Base-by-base conservation (phyloP, 2,797 vertebrate genomes). In the Phrynocephalus vlangalii region DNA sequence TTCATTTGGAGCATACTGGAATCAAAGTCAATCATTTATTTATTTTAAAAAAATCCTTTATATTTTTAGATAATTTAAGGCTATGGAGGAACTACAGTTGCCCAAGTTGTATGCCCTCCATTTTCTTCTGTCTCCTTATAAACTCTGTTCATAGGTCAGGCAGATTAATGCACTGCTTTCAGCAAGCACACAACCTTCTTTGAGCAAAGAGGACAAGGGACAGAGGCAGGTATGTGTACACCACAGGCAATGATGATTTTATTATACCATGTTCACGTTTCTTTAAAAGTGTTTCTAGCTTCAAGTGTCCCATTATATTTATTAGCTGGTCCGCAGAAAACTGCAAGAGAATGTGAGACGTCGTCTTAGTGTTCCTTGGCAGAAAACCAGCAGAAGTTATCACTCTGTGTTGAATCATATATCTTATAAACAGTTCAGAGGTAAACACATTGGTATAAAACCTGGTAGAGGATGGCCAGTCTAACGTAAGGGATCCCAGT, bases 361-460 rank as follows among this genome's bases (percentile, higher is more conserved):
- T 67, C 68, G 71, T 56, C 50, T 68, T 18, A 24, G 28, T 6
- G 28, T 8, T 71, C 67, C 68, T 82, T 83, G 67, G 67, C 81
- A 70, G 44, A 70, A 72, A 83, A 30, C 28, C 82, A 83, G 44
- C n/a, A n/a, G 26, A n/a, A 71, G 48, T 72, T 72, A 52, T 48
- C 82, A 83, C 48, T 72, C 1, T 71, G 68, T 20, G 44, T 30
- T 24, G n/a, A 83, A 83, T 44, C 44, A n/a, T 30, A 30, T 71
- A 30, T n/a, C 44, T 52, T 72, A 48, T 48, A 83, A 68, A 82
- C 24, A 82, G 24, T 38, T 48, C 38, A 68, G 63, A 82, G 13
- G 80, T 67, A 71, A 83, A 72, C 82, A 71, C 33, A 22, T 24
- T 72, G 48, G 44, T 71, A 67, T 24, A 82, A 82, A 68, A 68